Percentiles rank a stretch among this genome's conserved stretches.
Conservation (phyloP, 2,113 vertebrate genomes). For the Tapirus terrestris region DNA sequence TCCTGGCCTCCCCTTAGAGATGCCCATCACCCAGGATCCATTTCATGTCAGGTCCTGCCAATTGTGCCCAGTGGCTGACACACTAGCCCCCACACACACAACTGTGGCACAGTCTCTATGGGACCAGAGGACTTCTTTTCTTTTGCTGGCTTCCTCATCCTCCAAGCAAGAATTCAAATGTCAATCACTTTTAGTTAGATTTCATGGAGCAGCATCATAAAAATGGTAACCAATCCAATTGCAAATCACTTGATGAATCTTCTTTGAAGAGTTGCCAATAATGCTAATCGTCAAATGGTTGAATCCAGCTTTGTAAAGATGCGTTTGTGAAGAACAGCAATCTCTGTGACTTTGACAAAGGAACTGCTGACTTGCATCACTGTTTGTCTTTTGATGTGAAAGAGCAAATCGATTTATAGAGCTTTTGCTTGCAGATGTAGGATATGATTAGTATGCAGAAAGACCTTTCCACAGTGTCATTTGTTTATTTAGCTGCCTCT, state of each 20-base stretch:
- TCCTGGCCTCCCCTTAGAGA: conserved; percentile 1
- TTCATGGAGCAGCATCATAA: conserved; percentile 88
- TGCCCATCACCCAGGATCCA: conserved; percentile 16
- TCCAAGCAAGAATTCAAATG: conserved; percentile 88
- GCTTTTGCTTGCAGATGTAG: conserved; percentile 93
- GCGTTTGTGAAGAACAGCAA: conserved; percentile 95
- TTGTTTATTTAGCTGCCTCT: conserved; percentile 93
- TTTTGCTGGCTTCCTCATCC: conserved; percentile 79
- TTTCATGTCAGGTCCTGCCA: conserved; percentile 60
- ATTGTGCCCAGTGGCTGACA: conserved; percentile 66
- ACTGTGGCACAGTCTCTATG: conserved; percentile 64
- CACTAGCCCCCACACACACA: conserved; percentile 69
- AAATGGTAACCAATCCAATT: conserved; percentile 91
- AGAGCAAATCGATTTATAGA: conserved; percentile 99
- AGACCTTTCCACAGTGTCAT: conserved; percentile 91
- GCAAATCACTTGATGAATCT: conserved; percentile 94
- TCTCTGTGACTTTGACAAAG: conserved; percentile 99
- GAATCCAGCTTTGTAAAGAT: conserved; percentile 93
- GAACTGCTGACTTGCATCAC: conserved; percentile 99
- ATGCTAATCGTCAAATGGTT: conserved; percentile 97
- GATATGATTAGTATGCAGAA: conserved; percentile 97
- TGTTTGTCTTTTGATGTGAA: conserved; percentile 99
- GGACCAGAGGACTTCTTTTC: conserved; percentile 77
- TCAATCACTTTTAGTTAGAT: conserved; percentile 89
- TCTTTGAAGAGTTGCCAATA: conserved; percentile 98